Evolutionary conservation across 2,113 vertebrate genomes (phyloP).

Genomic region (Psittacara wagleri): DNA sequence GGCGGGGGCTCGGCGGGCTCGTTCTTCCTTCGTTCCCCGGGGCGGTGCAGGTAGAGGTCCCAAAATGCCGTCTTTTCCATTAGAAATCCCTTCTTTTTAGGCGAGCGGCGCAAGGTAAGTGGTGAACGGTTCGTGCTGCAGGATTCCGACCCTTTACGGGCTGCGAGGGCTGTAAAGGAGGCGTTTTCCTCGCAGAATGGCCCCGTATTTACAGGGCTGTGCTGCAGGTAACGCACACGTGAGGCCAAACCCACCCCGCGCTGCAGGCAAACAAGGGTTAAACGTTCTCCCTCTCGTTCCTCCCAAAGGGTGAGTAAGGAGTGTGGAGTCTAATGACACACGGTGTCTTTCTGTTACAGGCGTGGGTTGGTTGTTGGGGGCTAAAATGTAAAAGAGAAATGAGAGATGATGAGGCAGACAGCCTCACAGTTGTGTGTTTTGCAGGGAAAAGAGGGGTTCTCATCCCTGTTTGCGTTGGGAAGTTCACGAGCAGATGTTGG

Average conservation of each 20-base stretch:
- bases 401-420: slow-evolving; percentile 2
- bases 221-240: background rate
- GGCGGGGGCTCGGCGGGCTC: too few relatives aligned
- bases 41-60: background rate
- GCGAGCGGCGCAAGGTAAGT: background rate
- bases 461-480: background rate
- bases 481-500: background rate
- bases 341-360: background rate
- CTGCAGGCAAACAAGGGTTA: background rate
- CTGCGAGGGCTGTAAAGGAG: background rate
- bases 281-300: background rate
- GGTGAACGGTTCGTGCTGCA: background rate
- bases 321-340: background rate
- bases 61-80: accelerated
- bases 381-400: background rate
- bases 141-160: background rate
- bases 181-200: background rate
- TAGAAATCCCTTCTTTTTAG: accelerated
- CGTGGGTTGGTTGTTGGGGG: slow-evolving; percentile 31
- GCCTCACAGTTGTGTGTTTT: background rate
- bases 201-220: background rate
- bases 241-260: accelerated
- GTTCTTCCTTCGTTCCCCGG: background rate
- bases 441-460: background rate
- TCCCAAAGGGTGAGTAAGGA: background rate